These are phyloP conservation scores for Bos indicus DNA, from an alignment of 2,113 vertebrate species.

Conservation along the genomic window DNA sequence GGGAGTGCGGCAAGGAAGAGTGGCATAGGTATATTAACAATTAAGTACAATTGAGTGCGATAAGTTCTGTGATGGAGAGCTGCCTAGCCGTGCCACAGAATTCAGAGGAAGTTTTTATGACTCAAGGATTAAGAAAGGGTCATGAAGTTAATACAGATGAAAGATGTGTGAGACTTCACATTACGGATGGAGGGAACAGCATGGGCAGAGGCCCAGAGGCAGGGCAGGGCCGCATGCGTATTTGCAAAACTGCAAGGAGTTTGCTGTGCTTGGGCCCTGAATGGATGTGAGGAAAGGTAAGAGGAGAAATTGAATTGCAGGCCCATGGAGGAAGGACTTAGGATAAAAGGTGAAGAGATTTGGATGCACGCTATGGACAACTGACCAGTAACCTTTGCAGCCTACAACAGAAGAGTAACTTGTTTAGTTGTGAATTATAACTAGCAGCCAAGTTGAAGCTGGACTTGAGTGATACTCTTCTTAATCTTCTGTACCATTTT, in stretches of 20 bases:
- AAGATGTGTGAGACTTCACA: neutral
- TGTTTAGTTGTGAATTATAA: neutral
- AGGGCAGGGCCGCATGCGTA: neutral
- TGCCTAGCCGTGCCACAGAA: neutral
- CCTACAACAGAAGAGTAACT: neutral
- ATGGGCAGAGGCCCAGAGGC: neutral
- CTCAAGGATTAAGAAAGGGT: neutral
- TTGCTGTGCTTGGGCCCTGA: neutral
- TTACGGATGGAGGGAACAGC: neutral
- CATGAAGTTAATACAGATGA: neutral
- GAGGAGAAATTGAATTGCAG: neutral
- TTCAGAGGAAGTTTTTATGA: neutral
- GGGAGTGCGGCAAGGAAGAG: neutral
- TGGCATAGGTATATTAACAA: neutral
- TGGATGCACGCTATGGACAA: no score
- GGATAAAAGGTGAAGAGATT: neutral
- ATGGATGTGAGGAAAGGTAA: neutral
- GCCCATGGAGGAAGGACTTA: neutral
- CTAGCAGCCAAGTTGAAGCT: neutral
- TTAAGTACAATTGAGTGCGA: neutral
- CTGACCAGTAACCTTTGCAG: no score
- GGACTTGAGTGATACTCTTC: neutral
- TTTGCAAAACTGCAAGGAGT: neutral
- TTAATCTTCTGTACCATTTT: neutral
- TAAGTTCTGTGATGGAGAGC: neutral